phyloP scores from a whole-genome alignment of 2,888 invertebrate species.

The Syrphus vitripennis region DNA sequence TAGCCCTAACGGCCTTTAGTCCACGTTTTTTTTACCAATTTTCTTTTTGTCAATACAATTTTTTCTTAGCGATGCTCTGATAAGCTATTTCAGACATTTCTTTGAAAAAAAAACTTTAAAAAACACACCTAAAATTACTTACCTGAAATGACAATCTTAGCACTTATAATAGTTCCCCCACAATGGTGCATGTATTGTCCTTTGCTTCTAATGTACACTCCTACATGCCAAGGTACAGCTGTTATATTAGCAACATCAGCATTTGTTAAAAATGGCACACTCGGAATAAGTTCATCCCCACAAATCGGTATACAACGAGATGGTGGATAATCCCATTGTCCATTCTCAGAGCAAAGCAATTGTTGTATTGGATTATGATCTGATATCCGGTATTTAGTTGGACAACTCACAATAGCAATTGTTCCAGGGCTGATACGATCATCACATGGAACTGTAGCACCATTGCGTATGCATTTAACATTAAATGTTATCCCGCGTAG shows the following conservation, averaged over 20 bases:
- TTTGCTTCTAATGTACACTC: constrained; percentile 37
- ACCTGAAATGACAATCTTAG: constrained; percentile 71
- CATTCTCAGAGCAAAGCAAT: constrained; percentile 72
- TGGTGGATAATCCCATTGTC: constrained; percentile 74
- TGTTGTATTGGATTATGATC: not conserved
- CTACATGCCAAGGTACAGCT: constrained; percentile 73
- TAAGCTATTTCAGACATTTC: too few species aligned
- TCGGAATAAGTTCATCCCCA: constrained; percentile 64
- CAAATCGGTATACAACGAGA: constrained; percentile 74
- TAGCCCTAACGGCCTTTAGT: too few species aligned
- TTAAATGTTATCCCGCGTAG: constrained; percentile 26
- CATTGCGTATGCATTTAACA: constrained; percentile 30
- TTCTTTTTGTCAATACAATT: too few species aligned
- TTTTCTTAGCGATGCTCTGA: too few species aligned
- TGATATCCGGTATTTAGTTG: constrained; percentile 29
- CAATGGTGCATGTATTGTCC: constrained; percentile 54
- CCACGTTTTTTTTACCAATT: too few species aligned
- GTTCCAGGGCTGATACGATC: constrained; percentile 60
- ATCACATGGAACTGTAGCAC: constrained; percentile 45
- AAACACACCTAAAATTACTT: not conserved
- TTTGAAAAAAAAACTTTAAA: too few species aligned
- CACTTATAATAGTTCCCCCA: constrained; percentile 72
- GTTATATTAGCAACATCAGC: constrained; percentile 53
- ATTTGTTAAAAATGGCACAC: constrained; percentile 37
- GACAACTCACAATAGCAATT: constrained; percentile 56